Evolutionary conservation across 2,113 vertebrate genomes (phyloP), one percentile per base, ranked within the genome.

Genomic region (Anhinga rufa): DNA sequence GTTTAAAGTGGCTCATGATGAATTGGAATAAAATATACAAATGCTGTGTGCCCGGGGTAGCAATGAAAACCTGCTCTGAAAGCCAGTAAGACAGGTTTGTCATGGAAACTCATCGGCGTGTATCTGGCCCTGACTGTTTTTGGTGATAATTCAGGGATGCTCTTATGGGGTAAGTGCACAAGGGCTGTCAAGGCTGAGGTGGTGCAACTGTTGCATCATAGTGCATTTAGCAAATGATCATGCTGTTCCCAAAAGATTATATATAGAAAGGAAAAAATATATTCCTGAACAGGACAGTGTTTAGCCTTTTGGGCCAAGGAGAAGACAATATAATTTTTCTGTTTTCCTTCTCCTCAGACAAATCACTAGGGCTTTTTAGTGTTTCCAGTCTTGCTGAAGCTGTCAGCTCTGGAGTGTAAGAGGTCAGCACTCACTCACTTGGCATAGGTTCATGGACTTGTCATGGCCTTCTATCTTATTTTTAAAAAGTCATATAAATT

Each of bases 91-190:
- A 58, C 46, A 32, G 46, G 36, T 88, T 93, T 4, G 2, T 60
- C 52, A 70, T 0, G 8, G 71, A 86, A 93, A 74, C 36, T 87
- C 60, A 49, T 49, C 34, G 0, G 0, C 3, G 1, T 36, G 12
- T 40, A 70, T 55, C 64, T 90, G 48, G 14, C 31, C 34, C 28
- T 88, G 58, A 55, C 29, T 75, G 14, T 19, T 84, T 66, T 25
- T 49, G 0, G 0, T 78, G 60, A 44, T 48, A 64, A 51, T 78
- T 86, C 55, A 57, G 51, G n/a, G 93, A 60, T 90, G 52, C 26
- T 55, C 86, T 90, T 86, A 81, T 48, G 42, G 68, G 61, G 14
- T 86, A 77, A 57, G 26, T 4, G 8, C 60, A 22, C 32, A 22
- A 31, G 42, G 21, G 10, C 26, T 88, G 28, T 86, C 55, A 92